Evolutionary conservation across 1,140 invertebrate genomes (phyloP).

Genomic region (Apis mellifera): DNA sequence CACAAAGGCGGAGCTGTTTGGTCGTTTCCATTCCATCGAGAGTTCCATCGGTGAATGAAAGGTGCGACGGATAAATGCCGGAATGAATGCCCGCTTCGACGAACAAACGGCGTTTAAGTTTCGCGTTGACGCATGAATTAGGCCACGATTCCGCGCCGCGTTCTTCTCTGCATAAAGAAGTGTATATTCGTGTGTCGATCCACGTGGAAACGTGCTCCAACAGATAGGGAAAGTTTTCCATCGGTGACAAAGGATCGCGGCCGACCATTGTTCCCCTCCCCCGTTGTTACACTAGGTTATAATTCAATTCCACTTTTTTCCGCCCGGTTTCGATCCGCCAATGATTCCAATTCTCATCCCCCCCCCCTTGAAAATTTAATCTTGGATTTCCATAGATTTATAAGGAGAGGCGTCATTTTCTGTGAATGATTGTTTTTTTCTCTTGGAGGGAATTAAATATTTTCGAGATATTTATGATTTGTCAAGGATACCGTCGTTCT

Average conservation of each 20-base stretch:
- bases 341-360: background rate
- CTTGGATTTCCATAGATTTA: background rate
- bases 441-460: too few species aligned
- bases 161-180: background rate
- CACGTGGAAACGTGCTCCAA: background rate
- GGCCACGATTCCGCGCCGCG: slow-evolving; percentile 10
- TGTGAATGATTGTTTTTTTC: too few species aligned
- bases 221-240: slow-evolving; percentile 42
- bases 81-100: slow-evolving; percentile 26
- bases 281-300: background rate
- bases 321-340: background rate
- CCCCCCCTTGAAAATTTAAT: background rate
- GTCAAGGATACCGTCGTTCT: too few species aligned
- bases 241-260: slow-evolving; percentile 23
- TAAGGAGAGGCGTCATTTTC: too few species aligned
- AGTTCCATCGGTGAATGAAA: slow-evolving; percentile 2
- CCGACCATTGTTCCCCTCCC: background rate
- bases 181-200: background rate
- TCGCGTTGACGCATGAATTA: slow-evolving; percentile 30
- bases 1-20: slow-evolving; percentile 1
- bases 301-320: slow-evolving; percentile 35
- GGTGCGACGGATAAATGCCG: slow-evolving; percentile 23
- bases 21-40: background rate
- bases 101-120: slow-evolving; percentile 41
- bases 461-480: too few species aligned